A percentile compares a stretch with the other conserved stretches of the same genome.
Conservation (phyloP, 2,113 vertebrate genomes). For the Anguilla japonica region DNA sequence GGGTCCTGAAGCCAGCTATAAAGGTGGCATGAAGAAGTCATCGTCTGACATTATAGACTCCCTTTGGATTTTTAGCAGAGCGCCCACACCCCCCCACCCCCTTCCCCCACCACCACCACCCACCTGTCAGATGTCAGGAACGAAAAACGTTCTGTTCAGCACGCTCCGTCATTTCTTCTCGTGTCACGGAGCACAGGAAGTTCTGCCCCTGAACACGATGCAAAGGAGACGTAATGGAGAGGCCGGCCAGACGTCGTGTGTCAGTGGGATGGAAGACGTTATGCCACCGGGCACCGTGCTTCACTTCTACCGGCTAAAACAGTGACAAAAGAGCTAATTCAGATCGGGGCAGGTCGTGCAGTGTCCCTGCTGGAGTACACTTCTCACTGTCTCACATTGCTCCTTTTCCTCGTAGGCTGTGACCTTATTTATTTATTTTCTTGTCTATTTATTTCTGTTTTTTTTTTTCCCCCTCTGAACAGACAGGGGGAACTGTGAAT, state of each 20-base stretch:
- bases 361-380: slow-evolving; percentile 42
- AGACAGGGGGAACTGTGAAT: slow-evolving; percentile 50
- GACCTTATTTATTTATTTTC: slow-evolving; percentile 41
- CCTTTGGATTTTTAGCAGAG: not conserved
- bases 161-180: not conserved
- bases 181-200: not conserved
- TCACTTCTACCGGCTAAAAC: slow-evolving; percentile 56
- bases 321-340: slow-evolving; percentile 65
- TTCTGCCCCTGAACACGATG: too few relatives aligned
- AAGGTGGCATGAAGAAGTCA: not conserved
- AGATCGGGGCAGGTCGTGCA: slow-evolving; percentile 63
- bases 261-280: too few relatives aligned
- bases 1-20: not conserved
- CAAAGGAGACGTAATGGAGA: not conserved
- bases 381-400: slow-evolving; percentile 51
- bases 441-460: slow-evolving; percentile 28
- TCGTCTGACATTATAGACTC: not conserved
- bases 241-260: not conserved
- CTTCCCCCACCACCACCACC: too few relatives aligned
- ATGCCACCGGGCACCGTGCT: slow-evolving; percentile 42
- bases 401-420: slow-evolving; percentile 26
- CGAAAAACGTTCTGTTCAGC: not conserved
- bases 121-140: not conserved
- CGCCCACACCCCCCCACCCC: too few relatives aligned
- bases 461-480: slow-evolving; percentile 38